phyloP scores from a whole-genome alignment of 2,888 invertebrate genomes.

The Fragum sueziense region DNA sequence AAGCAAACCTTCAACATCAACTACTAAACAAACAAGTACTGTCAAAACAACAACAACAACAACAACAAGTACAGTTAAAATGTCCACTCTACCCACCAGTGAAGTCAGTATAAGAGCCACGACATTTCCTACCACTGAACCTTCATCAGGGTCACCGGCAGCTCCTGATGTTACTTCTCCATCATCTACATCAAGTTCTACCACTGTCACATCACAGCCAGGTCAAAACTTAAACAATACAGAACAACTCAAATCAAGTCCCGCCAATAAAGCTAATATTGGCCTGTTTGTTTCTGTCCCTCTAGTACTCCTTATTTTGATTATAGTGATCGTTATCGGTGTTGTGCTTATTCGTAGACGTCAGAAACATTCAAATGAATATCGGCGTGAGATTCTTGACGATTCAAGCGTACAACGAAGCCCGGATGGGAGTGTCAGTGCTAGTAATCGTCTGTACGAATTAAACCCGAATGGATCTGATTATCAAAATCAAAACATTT shows the following conservation, averaged over 20 bases:
- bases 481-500: conserved; percentile 37
- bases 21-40: conserved; percentile 25
- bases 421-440: conserved; percentile 68
- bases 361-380: conserved; percentile 48
- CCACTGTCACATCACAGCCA: conserved; percentile 26
- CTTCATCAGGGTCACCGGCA: not conserved
- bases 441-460: conserved; percentile 73
- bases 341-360: conserved; percentile 51
- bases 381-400: conserved; percentile 70
- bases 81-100: not conserved
- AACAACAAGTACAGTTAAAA: not conserved
- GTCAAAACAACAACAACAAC: conserved; percentile 30
- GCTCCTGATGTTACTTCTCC: conserved; percentile 23
- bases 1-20: conserved; percentile 24
- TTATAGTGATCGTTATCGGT: conserved; percentile 49
- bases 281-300: conserved; percentile 57
- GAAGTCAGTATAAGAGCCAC: not conserved
- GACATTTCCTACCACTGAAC: not conserved
- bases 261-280: conserved; percentile 28
- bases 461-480: conserved; percentile 55
- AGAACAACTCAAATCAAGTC: conserved; percentile 20
- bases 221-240: conserved; percentile 18
- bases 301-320: conserved; percentile 57
- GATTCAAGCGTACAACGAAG: conserved; percentile 67
- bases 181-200: conserved; percentile 27